Base-by-base conservation (phyloP, 23 tunicate genomes). In the Botrylloides violaceus region DNA sequence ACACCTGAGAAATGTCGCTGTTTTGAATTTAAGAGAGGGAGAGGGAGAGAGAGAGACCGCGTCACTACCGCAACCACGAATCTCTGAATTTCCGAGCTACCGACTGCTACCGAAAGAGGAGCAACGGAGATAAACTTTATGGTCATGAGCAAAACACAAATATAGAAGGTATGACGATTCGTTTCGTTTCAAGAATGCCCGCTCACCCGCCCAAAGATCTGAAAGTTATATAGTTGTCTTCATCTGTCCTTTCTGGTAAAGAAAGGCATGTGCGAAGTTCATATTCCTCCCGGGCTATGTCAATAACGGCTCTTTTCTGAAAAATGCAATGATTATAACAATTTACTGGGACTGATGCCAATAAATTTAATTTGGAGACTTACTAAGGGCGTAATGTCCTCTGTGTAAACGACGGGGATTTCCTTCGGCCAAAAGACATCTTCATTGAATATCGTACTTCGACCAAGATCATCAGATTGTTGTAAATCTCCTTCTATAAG, bases 401-500 rank as follows among this genome's bases (percentile, higher is more conserved):
- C 3, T 9, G 66, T 58, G 2, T 77, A 72, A n/a, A 24, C 35
- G 48, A 84, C 77, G 9, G 92, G 92, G 31, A 84, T 77, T 2
- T 59, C 0, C 36, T 36, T 84, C 34, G 83, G 55, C 29, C 37
- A 63, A 76, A 79, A 78, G 37, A 50, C 60, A 18, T 57, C 62
- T 61, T 49, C 72, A 1, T 49, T 48, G 4, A 70, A 72, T 43
- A 83, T 27, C 20, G 83, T 72, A 56, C 72, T 84, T 53, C 59
- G 31, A 24, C 71, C 29, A n/a, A n/a, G n/a, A 20, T 76, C 60
- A 55, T 78, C 66, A 24, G 15, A 12, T 19, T 79, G 73, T 0
- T 49, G 28, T 21, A 84, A 72, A 36, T 84, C 92, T 9, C 92
- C 92, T 15, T 84, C 92, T 4, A 71, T 47, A 3, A 83, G 59